phyloP scores from a whole-genome alignment of 53 echinoderm and acorn worm genomes.

The Patiria pectinifera region DNA sequence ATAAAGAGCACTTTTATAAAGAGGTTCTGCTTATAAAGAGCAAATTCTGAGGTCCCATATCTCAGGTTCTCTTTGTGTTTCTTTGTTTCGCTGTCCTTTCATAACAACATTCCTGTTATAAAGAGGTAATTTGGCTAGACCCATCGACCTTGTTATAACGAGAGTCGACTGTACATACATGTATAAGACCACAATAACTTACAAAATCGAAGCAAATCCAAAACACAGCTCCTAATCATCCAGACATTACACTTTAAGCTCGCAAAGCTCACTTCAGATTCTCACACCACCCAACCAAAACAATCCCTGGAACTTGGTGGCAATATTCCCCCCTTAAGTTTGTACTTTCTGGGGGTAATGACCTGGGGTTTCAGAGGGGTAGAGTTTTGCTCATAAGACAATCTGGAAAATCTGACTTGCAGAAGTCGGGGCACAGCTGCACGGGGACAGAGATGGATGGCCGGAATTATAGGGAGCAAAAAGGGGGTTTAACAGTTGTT shows the following conservation, averaged over 20 bases:
- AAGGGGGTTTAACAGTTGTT: not conserved
- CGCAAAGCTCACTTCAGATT: no score
- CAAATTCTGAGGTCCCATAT: no score
- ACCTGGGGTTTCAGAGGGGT: not conserved
- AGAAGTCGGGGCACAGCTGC: constrained; percentile 45
- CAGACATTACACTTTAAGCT: not conserved
- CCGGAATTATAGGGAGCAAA: constrained; percentile 24
- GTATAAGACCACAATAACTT: not conserved
- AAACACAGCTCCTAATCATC: not conserved
- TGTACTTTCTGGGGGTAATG: constrained; percentile 38
- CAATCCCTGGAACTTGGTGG: not conserved
- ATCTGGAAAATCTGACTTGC: not conserved
- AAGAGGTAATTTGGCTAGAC: no score
- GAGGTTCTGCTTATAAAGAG: no score
- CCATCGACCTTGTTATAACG: no score
- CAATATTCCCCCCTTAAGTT: not conserved
- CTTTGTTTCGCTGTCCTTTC: no score
- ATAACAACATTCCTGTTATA: no score
- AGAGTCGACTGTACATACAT: not conserved
- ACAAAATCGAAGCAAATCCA: constrained; percentile 2
- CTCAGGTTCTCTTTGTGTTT: no score
- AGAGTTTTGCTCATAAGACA: not conserved
- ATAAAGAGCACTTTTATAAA: no score
- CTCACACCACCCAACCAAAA: not conserved
- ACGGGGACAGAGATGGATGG: constrained; percentile 51